These are phyloP conservation scores for Zeuzera pyrina DNA, from an alignment of 2,888 invertebrate genomes.

Conservation along the genomic window DNA sequence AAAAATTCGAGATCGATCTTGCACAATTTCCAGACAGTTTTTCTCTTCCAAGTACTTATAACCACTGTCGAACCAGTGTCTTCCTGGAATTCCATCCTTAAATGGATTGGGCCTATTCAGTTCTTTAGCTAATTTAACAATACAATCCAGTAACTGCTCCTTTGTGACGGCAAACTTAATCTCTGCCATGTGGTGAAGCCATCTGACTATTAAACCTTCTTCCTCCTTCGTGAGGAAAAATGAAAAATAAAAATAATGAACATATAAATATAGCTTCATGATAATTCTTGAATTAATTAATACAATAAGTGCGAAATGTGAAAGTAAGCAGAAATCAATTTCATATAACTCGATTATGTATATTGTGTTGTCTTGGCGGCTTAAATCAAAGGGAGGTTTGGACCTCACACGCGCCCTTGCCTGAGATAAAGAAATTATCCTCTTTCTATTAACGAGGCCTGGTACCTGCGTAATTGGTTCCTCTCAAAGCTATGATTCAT, in stretches of 20 bases:
- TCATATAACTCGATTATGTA: too few species aligned
- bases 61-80: constrained; percentile 4
- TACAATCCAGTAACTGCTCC: constrained; percentile 4
- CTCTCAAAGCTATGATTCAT: too few species aligned
- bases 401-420: constrained; percentile 48
- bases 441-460: constrained; percentile 21
- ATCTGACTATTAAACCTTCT: too few species aligned
- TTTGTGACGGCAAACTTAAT: constrained; percentile 6
- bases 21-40: constrained; percentile 1
- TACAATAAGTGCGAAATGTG: too few species aligned
- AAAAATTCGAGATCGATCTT: constrained; percentile 1
- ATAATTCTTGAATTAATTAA: too few species aligned
- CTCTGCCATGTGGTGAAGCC: too few species aligned
- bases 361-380: constrained; percentile 10
- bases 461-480: too few species aligned
- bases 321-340: too few species aligned
- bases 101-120: constrained; percentile 3
- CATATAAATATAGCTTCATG: too few species aligned
- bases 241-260: too few species aligned
- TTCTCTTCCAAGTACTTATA: constrained; percentile 1
- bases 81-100: constrained; percentile 3
- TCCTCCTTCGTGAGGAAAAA: too few species aligned
- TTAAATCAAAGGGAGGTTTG: constrained; percentile 27
- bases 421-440: constrained; percentile 57
- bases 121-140: constrained; percentile 2